Conservation (phyloP, 2,113 vertebrate genomes). For the Podocnemis expansa region DNA sequence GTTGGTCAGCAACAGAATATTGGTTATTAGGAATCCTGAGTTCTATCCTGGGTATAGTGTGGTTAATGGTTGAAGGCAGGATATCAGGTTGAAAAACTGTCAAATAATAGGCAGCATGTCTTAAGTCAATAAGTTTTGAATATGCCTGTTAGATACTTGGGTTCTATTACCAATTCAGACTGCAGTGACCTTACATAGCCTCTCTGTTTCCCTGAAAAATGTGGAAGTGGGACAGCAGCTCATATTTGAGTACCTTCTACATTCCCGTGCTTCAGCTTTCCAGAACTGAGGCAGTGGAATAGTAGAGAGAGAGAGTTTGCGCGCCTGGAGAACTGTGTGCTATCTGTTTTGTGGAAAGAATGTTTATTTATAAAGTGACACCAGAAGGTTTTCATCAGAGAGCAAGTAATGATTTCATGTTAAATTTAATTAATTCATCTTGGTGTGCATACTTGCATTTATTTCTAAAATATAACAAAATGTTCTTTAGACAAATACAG, state of each 20-base stretch:
- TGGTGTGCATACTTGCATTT: rapidly evolving
- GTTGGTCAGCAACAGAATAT: background rate
- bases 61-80: background rate
- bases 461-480: background rate
- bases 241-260: background rate
- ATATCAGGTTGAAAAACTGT: background rate
- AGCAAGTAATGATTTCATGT: background rate
- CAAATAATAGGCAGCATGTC: background rate
- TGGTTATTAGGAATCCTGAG: background rate
- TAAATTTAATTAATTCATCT: background rate
- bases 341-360: background rate
- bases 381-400: background rate
- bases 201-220: background rate
- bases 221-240: background rate
- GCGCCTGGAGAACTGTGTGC: background rate
- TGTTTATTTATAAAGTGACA: background rate
- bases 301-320: background rate
- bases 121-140: background rate
- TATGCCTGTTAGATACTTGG: background rate
- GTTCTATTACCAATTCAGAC: background rate
- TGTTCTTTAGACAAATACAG: background rate
- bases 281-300: background rate
- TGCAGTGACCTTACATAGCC: background rate
- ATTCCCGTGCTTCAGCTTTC: background rate
- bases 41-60: background rate